phyloP scores from a whole-genome alignment of 2,888 invertebrate species.

The Erannis defoliaria region DNA sequence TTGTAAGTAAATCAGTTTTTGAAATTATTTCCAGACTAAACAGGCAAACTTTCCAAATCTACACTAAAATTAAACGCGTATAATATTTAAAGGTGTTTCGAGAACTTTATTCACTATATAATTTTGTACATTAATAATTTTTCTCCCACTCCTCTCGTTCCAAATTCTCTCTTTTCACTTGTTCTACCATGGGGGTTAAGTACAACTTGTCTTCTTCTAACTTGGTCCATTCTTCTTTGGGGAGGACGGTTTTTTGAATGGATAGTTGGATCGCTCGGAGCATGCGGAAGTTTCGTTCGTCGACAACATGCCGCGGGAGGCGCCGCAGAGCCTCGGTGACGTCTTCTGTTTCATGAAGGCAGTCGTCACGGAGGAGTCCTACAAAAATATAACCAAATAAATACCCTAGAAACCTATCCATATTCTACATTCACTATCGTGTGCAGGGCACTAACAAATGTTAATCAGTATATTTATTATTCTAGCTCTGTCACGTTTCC shows the following conservation, averaged over 20 bases:
- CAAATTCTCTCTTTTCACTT: slow-evolving; percentile 1
- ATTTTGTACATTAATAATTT: neutral
- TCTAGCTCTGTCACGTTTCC: too few relatives aligned
- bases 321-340: neutral
- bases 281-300: slow-evolving; percentile 3
- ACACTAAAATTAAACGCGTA: too few relatives aligned
- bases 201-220: slow-evolving; percentile 3
- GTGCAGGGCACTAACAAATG: too few relatives aligned
- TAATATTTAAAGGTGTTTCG: neutral
- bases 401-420: too few relatives aligned
- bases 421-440: too few relatives aligned
- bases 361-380: slow-evolving; percentile 5
- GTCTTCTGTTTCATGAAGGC: slow-evolving; percentile 1
- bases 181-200: slow-evolving; percentile 1
- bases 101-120: neutral
- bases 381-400: neutral
- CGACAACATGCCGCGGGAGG: neutral
- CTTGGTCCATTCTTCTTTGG: slow-evolving; percentile 15
- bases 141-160: slow-evolving; percentile 12
- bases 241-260: neutral
- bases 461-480: too few relatives aligned
- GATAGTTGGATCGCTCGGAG: neutral
- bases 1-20: too few relatives aligned
- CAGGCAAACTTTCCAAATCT: too few relatives aligned
- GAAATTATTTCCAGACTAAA: too few relatives aligned